Evolutionary conservation across 2,888 invertebrate genomes (phyloP), one percentile per base, ranked within the genome.

Genomic region (Andrena marginata): DNA sequence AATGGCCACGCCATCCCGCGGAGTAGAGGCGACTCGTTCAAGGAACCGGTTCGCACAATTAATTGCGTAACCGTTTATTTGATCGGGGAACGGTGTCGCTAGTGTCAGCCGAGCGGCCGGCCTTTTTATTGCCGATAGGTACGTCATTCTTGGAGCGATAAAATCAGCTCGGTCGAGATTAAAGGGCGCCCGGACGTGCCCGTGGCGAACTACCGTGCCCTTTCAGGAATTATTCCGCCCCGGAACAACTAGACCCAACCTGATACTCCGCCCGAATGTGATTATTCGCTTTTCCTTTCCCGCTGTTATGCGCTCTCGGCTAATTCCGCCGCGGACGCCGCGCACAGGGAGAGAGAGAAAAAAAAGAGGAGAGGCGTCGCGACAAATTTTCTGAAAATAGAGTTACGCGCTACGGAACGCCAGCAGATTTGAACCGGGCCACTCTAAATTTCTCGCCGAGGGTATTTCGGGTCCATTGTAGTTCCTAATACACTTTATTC

Each of bases 41-140:
- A 13, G 64, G 68, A 83, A 82, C 83, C 83, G 83, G 71, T 62
- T 77, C 70, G 67, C 51, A 64, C 71, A 68, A 80, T 68, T 80
- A 72, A 80, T 83, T 88, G 75, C 79, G 69, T 68, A 76, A 77
- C 75, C 75, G 23, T 81, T 83, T 72, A 64, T 77, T 76, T 59
- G 69, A 80, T 67, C 70, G 67, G 29, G 29, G 81, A 56, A 80
- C 35, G 65, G 67, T 67, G 72, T 48, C 35, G 78, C 31, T 54
- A 79, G 42, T 65, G 33, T 62, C 13, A 26, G 16, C 26, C 49
- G 5, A 59, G 54, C 20, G 42, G 4, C 33, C 20, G 51, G 42
- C n/a, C 56, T 71, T 77, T 79, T 63, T 54, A 54, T 74, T 60
- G 51, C 33, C 29, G 13, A 23, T 26, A 29, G 49, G 42, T 8